Base-by-base conservation (phyloP, 2,888 invertebrate species). In the Caenorhabditis doughertyi region DNA sequence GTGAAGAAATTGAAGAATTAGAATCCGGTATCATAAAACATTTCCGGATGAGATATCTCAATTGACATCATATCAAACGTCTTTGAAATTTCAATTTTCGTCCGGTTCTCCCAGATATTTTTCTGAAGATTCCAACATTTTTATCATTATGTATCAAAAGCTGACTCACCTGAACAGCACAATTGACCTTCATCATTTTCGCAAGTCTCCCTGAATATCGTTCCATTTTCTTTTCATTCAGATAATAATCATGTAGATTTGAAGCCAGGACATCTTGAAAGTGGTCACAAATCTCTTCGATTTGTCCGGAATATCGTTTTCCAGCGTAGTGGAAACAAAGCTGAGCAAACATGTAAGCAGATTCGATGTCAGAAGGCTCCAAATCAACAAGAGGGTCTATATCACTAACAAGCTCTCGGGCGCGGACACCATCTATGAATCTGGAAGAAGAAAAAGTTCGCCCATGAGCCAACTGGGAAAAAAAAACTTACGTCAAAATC, bases 21-120 rank as follows among this genome's bases (percentile, higher is more conserved):
- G 35, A 73, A 73, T 7, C 73, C 73, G 8, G 73, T 73, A 44
- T 73, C 73, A 55, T 53, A 53, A 25, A 73, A 73, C 73, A 73
- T 73, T 64, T 73, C 73, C 21, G 70, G 64, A 67, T 83, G 83
- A 16, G 67, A 68, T 13, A 76, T 29, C 16, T 64, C 79, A 23
- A 80, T 81, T 44, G 77, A 82, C 35, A 85, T 76, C 47, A 85
- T 73, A 32, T 85, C 80, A 62, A 85, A 82, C 49, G 82, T 84
- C n/a, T 80, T 51, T 3, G 83, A 64, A 29, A 85, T 32, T 13
- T 85, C 84, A 62, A 84, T 70, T 56, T 82, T 71, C 51, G 82
- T 67, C 11, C 72, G 76, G n/a, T 73, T 65, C 35, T 84, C 79
- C 76, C 80, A 73, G 16, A 81, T 80, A 32, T 82, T 83, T 35